A percentile compares a stretch with the other conserved stretches of the same genome.
Conservation (phyloP, 2,888 invertebrate genomes). For the Tetragonisca angustula region DNA sequence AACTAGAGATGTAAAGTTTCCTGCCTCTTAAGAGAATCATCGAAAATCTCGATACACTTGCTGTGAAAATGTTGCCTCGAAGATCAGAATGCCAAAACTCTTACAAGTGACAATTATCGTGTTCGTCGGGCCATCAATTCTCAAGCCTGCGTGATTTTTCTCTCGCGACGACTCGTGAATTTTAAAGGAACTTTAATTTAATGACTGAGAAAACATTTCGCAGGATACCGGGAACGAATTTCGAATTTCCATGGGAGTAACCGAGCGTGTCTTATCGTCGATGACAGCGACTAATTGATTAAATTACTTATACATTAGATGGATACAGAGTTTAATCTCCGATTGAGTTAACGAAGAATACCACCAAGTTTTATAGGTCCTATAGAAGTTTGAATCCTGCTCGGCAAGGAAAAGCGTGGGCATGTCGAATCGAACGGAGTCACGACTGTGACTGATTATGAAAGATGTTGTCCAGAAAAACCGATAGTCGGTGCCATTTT, state of each 20-base stretch:
- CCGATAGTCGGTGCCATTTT: conserved; percentile 2
- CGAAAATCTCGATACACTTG: no score
- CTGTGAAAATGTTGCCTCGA: no score
- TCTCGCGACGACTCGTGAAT: no score
- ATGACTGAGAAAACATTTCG: no score
- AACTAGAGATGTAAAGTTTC: no score
- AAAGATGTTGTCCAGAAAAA: conserved; percentile 6
- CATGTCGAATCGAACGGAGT: background rate
- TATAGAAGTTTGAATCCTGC: background rate
- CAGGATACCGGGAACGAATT: background rate
- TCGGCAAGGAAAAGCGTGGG: background rate
- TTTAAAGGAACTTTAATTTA: no score
- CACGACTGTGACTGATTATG: conserved; percentile 20
- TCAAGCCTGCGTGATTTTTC: no score
- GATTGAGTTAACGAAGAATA: background rate
- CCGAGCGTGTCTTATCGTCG: background rate
- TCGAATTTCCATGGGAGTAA: background rate
- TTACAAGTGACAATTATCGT: no score
- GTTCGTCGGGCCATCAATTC: no score
- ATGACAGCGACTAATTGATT: background rate
- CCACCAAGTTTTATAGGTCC: background rate
- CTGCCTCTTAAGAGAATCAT: no score
- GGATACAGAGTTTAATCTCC: background rate
- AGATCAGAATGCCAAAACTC: no score
- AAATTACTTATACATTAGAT: background rate